Evolutionary conservation across 2,888 invertebrate genomes (phyloP).

Genomic region (Brachypalpus laphriformis): DNA sequence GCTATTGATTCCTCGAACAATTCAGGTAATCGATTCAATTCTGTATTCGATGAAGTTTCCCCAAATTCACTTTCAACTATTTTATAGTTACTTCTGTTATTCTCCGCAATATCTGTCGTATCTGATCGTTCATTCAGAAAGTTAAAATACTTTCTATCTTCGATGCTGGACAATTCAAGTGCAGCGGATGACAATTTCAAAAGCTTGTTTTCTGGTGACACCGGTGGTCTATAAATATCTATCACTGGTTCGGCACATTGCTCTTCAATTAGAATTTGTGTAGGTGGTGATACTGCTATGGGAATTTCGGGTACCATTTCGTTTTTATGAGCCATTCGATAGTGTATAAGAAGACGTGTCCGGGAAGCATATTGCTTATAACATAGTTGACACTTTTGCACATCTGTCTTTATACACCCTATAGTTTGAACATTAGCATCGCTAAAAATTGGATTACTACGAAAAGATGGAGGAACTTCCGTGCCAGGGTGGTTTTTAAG

Average conservation of each 20-base stretch:
- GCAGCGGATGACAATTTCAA: slow-evolving; percentile 77
- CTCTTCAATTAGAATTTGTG: slow-evolving; percentile 34
- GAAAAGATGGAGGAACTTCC: slow-evolving; percentile 82
- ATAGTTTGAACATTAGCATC: slow-evolving; percentile 88
- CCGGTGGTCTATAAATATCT: slow-evolving; percentile 69
- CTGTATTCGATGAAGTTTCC: slow-evolving; percentile 74
- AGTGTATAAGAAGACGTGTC: slow-evolving; percentile 88
- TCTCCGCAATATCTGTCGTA: slow-evolving; percentile 46
- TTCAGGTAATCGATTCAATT: slow-evolving; percentile 75
- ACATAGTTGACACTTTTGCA: slow-evolving; percentile 90
- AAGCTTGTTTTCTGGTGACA: slow-evolving; percentile 77
- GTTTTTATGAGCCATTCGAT: slow-evolving; percentile 85
- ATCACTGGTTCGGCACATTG: slow-evolving; percentile 55
- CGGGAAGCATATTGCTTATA: slow-evolving; percentile 94
- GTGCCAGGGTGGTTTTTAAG: slow-evolving; percentile 91
- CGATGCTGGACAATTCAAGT: slow-evolving; percentile 75
- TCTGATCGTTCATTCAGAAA: slow-evolving; percentile 74
- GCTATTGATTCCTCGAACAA: slow-evolving; percentile 76
- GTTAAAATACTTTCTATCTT: slow-evolving; percentile 75
- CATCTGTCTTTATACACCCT: slow-evolving; percentile 88
- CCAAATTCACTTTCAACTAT: slow-evolving; percentile 57
- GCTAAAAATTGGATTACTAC: slow-evolving; percentile 84
- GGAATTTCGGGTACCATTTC: slow-evolving; percentile 75
- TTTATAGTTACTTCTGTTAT: slow-evolving; percentile 49
- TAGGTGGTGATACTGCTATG: neutral